Percentiles rank a stretch among this genome's conserved stretches.
Evolutionary conservation across 2,797 vertebrate species (phyloP).

Genomic region (Halcyon smyrnensis): DNA sequence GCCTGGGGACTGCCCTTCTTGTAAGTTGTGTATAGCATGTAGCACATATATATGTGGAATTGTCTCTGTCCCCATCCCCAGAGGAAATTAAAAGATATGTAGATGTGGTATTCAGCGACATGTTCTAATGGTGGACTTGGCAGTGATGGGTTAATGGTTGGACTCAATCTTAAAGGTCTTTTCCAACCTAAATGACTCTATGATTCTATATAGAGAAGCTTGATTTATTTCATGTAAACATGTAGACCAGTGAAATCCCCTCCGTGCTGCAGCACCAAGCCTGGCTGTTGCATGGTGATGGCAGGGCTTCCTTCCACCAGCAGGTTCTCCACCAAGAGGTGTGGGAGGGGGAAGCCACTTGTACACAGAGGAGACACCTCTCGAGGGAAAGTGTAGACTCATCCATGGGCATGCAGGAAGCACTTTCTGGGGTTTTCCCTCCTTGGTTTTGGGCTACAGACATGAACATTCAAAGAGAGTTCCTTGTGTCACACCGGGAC

Average conservation of each 20-base stretch:
- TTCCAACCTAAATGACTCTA: background rate
- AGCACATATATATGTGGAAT: background rate
- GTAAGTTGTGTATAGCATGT: fast-evolving
- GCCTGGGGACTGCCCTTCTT: background rate
- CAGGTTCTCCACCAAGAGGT: background rate
- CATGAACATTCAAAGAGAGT: background rate
- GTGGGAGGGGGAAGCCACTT: background rate
- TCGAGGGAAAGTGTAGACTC: background rate
- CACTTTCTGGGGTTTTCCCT: background rate
- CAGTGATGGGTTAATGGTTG: background rate
- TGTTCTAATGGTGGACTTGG: background rate
- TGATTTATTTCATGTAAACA: background rate
- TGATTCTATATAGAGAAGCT: background rate
- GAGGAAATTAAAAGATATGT: background rate
- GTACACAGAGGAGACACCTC: background rate
- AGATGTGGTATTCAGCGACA: background rate
- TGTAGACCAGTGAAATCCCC: background rate
- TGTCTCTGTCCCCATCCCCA: background rate
- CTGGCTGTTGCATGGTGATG: background rate
- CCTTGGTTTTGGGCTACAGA: background rate
- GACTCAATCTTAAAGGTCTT: background rate
- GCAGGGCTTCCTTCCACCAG: background rate
- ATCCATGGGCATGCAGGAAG: background rate
- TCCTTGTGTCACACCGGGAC: background rate
- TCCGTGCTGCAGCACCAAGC: too few relatives aligned